These are phyloP conservation scores for Pseudococcus longispinus DNA, from an alignment of 2,888 invertebrate genomes.

Conservation along the genomic window DNA sequence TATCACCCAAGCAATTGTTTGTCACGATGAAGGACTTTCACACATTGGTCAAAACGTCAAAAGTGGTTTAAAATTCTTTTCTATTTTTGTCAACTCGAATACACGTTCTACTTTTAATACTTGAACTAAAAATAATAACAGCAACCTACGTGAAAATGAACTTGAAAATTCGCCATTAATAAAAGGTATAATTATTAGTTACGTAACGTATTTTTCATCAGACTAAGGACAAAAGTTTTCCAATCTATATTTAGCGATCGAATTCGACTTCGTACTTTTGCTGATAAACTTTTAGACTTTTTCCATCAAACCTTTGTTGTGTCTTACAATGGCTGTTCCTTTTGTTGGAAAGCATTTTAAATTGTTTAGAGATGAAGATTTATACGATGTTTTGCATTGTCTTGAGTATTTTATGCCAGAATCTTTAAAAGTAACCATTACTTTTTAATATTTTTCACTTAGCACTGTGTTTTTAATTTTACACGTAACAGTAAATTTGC, in stretches of 20 bases:
- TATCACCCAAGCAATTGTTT: too few species aligned
- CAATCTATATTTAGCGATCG: neutral
- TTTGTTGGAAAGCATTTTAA: constrained; percentile 20
- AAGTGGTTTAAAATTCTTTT: neutral
- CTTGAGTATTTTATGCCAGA: neutral
- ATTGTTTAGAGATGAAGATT: constrained; percentile 14
- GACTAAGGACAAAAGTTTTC: neutral
- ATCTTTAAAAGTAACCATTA: neutral
- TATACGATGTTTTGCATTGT: neutral
- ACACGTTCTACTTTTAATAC: neutral
- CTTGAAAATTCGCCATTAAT: constrained; percentile 8
- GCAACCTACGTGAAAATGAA: neutral
- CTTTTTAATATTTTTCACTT: neutral
- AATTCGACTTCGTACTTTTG: neutral
- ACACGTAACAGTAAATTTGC: neutral
- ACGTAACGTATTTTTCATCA: neutral
- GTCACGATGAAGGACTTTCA: too few species aligned
- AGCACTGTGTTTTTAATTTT: neutral
- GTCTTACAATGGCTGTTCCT: neutral
- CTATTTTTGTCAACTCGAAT: neutral
- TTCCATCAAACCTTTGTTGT: neutral
- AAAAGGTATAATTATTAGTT: neutral
- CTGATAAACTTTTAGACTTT: neutral
- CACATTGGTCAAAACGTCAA: too few species aligned
- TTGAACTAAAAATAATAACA: neutral